Conservation (phyloP, 2,113 vertebrate species). For the Tetrao urogallus region DNA sequence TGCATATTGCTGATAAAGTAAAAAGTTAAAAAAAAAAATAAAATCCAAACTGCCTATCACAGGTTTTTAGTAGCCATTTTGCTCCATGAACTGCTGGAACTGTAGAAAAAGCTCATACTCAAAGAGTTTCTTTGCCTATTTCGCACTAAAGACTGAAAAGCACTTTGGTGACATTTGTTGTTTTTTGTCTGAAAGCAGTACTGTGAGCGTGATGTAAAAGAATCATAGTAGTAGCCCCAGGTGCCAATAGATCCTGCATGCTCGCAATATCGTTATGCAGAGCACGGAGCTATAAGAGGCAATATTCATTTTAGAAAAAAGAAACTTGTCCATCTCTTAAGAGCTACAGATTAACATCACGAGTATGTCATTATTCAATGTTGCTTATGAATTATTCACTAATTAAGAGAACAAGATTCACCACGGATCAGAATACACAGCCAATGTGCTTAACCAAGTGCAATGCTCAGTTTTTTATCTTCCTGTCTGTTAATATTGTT, state of each 20-base stretch:
- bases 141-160: neutral
- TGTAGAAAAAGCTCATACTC: neutral
- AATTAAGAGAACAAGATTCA: conserved; percentile 7
- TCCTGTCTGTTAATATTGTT: neutral
- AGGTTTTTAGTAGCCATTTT: neutral
- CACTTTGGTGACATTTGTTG: conserved; percentile 20
- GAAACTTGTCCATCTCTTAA: conserved; percentile 9
- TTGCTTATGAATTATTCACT: conserved; percentile 47
- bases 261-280: conserved; percentile 44
- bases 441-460: neutral
- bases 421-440: neutral
- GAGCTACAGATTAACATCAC: conserved; percentile 25
- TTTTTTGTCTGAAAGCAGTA: conserved; percentile 29
- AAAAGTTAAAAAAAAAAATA: neutral
- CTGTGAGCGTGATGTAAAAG: neutral
- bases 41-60: neutral
- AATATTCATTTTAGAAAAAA: conserved; percentile 26
- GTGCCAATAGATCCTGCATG: neutral
- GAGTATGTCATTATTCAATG: conserved; percentile 9
- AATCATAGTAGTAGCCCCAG: neutral
- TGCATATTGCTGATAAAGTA: neutral
- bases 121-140: neutral
- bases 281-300: neutral
- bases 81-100: neutral
- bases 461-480: neutral